phyloP scores from a whole-genome alignment of 2,888 invertebrate species.

The Stegana nigrithorax region DNA sequence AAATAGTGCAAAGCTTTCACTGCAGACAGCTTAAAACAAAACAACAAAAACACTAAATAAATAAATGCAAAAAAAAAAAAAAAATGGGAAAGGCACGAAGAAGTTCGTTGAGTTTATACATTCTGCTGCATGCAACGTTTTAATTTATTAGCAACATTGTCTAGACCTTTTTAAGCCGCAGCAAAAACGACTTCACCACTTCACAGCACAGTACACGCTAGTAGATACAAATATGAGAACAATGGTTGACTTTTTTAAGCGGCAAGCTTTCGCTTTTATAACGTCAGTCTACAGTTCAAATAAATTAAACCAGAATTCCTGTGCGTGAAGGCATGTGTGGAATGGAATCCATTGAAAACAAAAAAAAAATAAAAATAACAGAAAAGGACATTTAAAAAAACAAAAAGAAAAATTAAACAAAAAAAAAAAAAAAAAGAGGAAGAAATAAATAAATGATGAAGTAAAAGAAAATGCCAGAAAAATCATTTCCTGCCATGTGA shows the following conservation, averaged over 20 bases:
- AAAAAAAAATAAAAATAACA: too few relatives aligned
- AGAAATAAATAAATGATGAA: background rate
- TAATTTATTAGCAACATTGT: conserved; percentile 60
- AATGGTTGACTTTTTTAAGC: too few relatives aligned
- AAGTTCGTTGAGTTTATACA: background rate
- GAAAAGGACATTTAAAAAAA: too few relatives aligned
- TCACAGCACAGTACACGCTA: too few relatives aligned
- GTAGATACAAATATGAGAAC: too few relatives aligned
- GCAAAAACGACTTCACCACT: conserved; percentile 35
- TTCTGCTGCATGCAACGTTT: conserved; percentile 54
- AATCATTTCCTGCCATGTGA: background rate
- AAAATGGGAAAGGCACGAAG: conserved; percentile 29
- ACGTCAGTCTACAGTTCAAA: too few relatives aligned
- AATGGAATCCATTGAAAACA: too few relatives aligned
- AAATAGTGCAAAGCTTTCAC: background rate
- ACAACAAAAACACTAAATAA: conserved; percentile 36
- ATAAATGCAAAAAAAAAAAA: conserved; percentile 28
- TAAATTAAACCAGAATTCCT: background rate
- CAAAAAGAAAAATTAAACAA: background rate
- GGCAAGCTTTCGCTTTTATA: conserved; percentile 8
- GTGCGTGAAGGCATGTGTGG: background rate
- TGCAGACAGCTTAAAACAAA: background rate
- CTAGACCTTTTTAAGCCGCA: conserved; percentile 55
- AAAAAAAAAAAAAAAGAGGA: background rate
- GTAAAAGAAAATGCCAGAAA: background rate